Percentiles rank a stretch among this genome's conserved stretches.
phyloP scores from a whole-genome alignment of 2,888 invertebrate genomes.

The Adela reaumurella region DNA sequence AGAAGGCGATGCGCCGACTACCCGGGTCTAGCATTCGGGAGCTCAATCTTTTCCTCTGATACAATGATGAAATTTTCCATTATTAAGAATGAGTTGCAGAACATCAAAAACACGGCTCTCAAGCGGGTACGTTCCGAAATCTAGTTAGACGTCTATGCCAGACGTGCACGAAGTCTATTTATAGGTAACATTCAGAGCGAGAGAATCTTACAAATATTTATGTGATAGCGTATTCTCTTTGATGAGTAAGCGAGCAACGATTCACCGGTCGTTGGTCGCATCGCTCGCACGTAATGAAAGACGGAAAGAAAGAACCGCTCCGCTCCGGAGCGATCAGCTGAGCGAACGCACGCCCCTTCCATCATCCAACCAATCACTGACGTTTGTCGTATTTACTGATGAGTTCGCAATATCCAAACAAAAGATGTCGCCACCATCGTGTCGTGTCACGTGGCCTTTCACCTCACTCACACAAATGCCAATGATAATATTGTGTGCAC shows the following conservation, averaged over 20 bases:
- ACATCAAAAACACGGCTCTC: slow-evolving; percentile 93
- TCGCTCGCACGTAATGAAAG: no score
- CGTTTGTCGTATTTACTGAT: slow-evolving; percentile 45
- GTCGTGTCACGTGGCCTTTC: slow-evolving; percentile 15
- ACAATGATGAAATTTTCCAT: slow-evolving; percentile 98
- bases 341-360: slow-evolving; percentile 23
- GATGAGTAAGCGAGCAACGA: background rate
- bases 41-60: slow-evolving; percentile 91
- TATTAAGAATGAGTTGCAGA: slow-evolving; percentile 95
- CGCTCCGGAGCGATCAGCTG: slow-evolving; percentile 45
- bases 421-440: slow-evolving; percentile 36
- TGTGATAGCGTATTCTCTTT: background rate
- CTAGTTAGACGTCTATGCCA: slow-evolving; percentile 27
- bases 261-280: no score
- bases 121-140: slow-evolving; percentile 78
- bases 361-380: slow-evolving; percentile 14
- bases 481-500: no score
- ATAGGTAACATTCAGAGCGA: slow-evolving; percentile 34
- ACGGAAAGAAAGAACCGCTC: no score
- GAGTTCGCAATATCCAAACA: slow-evolving; percentile 20
- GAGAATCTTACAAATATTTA: slow-evolving; percentile 16
- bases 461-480: no score
- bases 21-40: slow-evolving; percentile 87
- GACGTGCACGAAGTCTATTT: slow-evolving; percentile 49
- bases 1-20: slow-evolving; percentile 84